A percentile compares a stretch with the other conserved stretches of the same genome.
phyloP scores from a whole-genome alignment of 2,113 vertebrate species.

The Odocoileus hemionus region DNA sequence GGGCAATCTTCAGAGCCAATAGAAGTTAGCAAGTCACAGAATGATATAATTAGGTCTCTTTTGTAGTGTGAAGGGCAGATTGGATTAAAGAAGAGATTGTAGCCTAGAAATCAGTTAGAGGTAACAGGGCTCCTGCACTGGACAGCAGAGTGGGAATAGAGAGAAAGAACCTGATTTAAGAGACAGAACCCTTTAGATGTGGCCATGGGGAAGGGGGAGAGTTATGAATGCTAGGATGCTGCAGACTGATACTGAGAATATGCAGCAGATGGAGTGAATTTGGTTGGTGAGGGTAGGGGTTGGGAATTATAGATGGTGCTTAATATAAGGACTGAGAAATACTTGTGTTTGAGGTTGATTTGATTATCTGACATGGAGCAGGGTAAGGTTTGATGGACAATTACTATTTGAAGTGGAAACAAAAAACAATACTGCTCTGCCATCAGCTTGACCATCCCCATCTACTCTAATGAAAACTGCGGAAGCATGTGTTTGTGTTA shows the following conservation, averaged over 20 bases:
- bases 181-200: not conserved
- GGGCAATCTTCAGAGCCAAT: not conserved
- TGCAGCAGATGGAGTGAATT: not conserved
- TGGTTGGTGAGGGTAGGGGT: not conserved
- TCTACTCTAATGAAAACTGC: not conserved
- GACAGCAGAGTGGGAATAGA: not conserved
- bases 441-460: not conserved
- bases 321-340: not conserved
- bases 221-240: not conserved
- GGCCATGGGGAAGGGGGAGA: not conserved
- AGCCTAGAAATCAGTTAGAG: not conserved
- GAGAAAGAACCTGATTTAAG: not conserved
- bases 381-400: not conserved
- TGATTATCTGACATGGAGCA: not conserved
- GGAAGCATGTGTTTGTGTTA: not conserved
- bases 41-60: not conserved
- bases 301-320: not conserved
- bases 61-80: not conserved
- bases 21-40: not conserved
- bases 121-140: not conserved
- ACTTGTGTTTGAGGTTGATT: not conserved
- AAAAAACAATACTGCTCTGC: not conserved
- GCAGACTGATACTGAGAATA: not conserved
- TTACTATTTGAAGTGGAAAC: conserved; percentile 30
- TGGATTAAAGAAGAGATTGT: not conserved